phyloP scores from a whole-genome alignment of 2,113 vertebrate species.

The Rallus limicola region DNA sequence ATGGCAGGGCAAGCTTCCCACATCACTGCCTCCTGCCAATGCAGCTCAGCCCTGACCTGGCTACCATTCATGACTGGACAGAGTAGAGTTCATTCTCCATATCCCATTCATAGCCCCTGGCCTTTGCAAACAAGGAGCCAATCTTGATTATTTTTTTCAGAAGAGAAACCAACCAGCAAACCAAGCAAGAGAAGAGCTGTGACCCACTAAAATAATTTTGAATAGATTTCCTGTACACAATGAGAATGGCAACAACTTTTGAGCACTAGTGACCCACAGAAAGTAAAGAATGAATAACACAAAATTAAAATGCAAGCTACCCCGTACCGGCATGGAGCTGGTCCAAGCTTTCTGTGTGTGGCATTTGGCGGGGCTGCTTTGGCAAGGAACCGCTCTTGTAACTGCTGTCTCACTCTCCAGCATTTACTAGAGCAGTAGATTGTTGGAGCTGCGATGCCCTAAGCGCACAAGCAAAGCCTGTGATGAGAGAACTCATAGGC shows the following conservation, averaged over 20 bases:
- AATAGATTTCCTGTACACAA: background rate
- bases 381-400: background rate
- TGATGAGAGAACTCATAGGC: background rate
- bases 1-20: constrained; percentile 52
- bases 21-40: constrained; percentile 33
- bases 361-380: accelerated
- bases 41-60: constrained; percentile 24
- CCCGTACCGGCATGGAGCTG: background rate
- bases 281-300: background rate
- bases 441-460: background rate
- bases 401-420: background rate
- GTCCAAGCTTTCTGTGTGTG: background rate
- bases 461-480: background rate
- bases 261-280: background rate
- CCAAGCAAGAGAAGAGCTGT: background rate
- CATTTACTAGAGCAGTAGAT: background rate
- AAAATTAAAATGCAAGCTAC: background rate
- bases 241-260: background rate
- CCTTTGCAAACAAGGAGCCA: constrained; percentile 29
- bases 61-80: constrained; percentile 45
- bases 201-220: background rate
- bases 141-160: background rate
- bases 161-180: constrained; percentile 7
- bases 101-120: constrained; percentile 32
- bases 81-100: constrained; percentile 11